Conservation (phyloP, 2,888 invertebrate genomes). For the Diogma glabrata region DNA sequence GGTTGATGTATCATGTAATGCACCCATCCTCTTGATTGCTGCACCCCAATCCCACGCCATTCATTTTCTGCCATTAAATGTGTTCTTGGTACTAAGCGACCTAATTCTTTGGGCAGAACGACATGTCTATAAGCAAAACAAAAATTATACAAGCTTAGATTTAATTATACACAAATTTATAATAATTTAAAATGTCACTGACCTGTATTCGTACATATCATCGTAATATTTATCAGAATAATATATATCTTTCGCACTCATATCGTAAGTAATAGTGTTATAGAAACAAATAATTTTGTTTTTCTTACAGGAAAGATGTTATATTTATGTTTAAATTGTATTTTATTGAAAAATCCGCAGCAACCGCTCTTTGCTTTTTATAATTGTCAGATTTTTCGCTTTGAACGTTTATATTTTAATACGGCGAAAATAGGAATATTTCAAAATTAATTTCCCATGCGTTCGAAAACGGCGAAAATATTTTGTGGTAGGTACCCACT, state of each 20-base stretch:
- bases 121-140: constrained; percentile 64
- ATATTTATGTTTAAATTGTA: neutral
- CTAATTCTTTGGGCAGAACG: constrained; percentile 83
- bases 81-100: constrained; percentile 79
- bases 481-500: too few species aligned
- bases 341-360: neutral
- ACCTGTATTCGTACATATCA: constrained; percentile 88
- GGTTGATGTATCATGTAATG: constrained; percentile 96
- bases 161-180: neutral
- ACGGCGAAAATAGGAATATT: neutral
- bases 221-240: constrained; percentile 92
- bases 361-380: neutral
- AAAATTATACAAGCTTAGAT: neutral
- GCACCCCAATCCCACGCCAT: constrained; percentile 90
- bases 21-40: constrained; percentile 93
- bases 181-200: constrained; percentile 19
- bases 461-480: too few species aligned
- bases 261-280: constrained; percentile 21
- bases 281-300: neutral
- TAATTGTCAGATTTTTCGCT: neutral
- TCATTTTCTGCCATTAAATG: constrained; percentile 89
- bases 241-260: constrained; percentile 65
- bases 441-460: too few species aligned
- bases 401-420: constrained; percentile 5
- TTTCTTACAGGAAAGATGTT: neutral